Conservation (phyloP, 2,888 invertebrate genomes). For the Sphaerophoria rueppellii region DNA sequence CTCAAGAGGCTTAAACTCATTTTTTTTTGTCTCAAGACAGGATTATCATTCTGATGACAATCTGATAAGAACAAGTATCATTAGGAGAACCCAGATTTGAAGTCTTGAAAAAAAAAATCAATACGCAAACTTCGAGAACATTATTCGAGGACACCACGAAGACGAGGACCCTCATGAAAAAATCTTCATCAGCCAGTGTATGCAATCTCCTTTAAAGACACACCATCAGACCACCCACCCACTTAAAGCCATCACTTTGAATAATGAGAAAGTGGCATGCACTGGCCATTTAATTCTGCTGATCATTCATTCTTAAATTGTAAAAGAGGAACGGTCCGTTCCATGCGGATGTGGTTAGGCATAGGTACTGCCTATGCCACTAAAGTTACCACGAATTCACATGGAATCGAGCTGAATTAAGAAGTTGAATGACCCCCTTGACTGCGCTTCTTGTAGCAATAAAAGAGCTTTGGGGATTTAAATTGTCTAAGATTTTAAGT, state of each 20-base stretch:
- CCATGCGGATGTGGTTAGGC: not conserved
- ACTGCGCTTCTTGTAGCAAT: not conserved
- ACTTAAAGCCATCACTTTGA: slow-evolving; percentile 65
- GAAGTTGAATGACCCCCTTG: not conserved
- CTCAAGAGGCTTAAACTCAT: too few relatives aligned
- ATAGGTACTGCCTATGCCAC: not conserved
- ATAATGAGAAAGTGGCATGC: slow-evolving; percentile 73
- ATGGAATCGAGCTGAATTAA: not conserved
- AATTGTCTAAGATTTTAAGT: not conserved
- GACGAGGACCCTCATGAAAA: not conserved
- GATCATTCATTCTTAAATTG: slow-evolving; percentile 59
- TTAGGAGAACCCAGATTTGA: too few relatives aligned
- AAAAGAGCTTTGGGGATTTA: not conserved
- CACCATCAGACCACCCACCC: slow-evolving; percentile 67
- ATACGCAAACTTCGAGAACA: too few relatives aligned
- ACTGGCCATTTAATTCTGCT: slow-evolving; percentile 61
- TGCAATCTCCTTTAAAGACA: slow-evolving; percentile 3
- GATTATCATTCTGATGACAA: too few relatives aligned
- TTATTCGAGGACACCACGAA: too few relatives aligned
- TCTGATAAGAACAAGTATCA: too few relatives aligned
- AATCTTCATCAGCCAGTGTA: slow-evolving; percentile 6
- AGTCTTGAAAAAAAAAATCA: too few relatives aligned
- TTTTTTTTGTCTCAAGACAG: too few relatives aligned
- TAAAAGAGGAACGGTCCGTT: not conserved
- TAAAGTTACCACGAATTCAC: not conserved